phyloP scores from a whole-genome alignment of 2,113 vertebrate species.

The Vimba vimba region DNA sequence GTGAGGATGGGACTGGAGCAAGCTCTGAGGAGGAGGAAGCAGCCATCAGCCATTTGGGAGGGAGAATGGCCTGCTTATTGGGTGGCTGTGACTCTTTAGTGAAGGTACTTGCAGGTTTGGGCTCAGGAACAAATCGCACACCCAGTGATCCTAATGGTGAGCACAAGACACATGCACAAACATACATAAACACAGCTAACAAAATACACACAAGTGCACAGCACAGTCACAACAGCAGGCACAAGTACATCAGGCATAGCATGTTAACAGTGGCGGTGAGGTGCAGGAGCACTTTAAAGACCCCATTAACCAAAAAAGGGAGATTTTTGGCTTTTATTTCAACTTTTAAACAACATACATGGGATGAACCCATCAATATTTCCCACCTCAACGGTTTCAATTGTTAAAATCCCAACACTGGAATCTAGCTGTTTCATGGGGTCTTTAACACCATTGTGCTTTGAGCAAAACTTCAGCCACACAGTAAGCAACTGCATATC shows the following conservation, averaged over 20 bases:
- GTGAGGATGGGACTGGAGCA: conserved; percentile 42
- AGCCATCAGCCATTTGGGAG: conserved; percentile 81
- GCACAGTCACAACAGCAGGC: neutral
- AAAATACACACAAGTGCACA: conserved; percentile 33
- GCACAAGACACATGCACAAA: conserved; percentile 50
- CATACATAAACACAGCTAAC: conserved; percentile 44
- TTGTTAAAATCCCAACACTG: neutral
- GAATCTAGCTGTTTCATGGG: neutral
- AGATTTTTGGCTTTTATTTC: neutral
- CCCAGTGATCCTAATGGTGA: conserved; percentile 75
- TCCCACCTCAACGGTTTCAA: neutral
- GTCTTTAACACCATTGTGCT: neutral
- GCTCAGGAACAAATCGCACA: conserved; percentile 74
- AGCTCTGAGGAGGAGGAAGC: conserved; percentile 61
- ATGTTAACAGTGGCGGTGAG: neutral
- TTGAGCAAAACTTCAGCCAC: neutral
- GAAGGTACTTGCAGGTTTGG: conserved; percentile 69
- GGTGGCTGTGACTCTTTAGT: conserved; percentile 62
- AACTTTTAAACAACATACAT: neutral
- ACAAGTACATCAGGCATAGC: conserved; percentile 1
- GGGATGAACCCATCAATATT: neutral
- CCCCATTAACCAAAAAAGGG: neutral
- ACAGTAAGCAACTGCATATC: neutral
- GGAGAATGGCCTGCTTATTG: conserved; percentile 82
- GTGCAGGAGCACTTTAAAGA: neutral